Evolutionary conservation across 2,113 vertebrate species (phyloP), one percentile per base, ranked within the genome.

Genomic region (Reinhardtius hippoglossoides): DNA sequence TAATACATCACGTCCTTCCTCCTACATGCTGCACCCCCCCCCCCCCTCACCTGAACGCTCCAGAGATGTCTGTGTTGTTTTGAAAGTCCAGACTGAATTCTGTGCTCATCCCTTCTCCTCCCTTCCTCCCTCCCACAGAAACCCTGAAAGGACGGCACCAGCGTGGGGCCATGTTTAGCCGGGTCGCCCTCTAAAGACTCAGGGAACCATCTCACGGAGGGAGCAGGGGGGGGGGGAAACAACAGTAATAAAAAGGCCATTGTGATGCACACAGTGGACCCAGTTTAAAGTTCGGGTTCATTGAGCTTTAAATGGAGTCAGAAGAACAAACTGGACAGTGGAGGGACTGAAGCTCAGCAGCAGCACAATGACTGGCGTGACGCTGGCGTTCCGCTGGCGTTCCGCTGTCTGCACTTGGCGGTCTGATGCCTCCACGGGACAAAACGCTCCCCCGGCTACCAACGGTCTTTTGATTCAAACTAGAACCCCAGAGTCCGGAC

Each of bases 201-300:
- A 68, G 60, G 68, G 65, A 77, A 79, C 50, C 70, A 23, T 76
- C 61, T 57, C 26, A 82, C 60, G 60, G 54, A 71, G n/a, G 37
- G 15, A 26, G n/a, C 5, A 31, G 27, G 27, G 27, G 24, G 27
- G 27, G 27, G 24, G 23, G 23, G 2, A 2, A 1, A 40, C 77
- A 69, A 60, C 27, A 31, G 27, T 31, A 31, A 31, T 6, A 31
- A 69, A 79, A 72, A 68, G 7, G 44, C 50, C 24, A 52, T n/a
- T 8, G 21, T 63, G 74, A 75, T 54, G 31, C 26, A 63, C 59
- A 66, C 24, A 71, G 64, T 73, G 72, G 73, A 62, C 50, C 50
- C 26, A 3, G 66, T 58, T 46, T 76, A 64, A 78, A 72, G 79
- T 89, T 85, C 59, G 60, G 69, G 73, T 63, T 85, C 61, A 77